phyloP scores from a whole-genome alignment of 2,113 vertebrate species.

The Phainopepla nitens region DNA sequence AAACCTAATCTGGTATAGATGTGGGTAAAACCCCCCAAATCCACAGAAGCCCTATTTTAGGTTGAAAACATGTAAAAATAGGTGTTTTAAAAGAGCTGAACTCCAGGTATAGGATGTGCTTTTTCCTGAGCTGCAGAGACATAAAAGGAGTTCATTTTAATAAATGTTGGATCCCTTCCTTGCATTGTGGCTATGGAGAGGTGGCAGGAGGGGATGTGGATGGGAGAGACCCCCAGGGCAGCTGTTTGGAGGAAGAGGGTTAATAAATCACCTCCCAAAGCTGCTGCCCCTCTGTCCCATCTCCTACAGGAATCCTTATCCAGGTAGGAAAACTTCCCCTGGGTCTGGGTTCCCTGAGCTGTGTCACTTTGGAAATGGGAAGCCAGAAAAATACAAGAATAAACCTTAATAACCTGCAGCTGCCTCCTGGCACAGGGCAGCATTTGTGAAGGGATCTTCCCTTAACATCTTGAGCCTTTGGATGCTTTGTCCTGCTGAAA shows the following conservation, averaged over 20 bases:
- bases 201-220: neutral
- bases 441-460: neutral
- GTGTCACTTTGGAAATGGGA: neutral
- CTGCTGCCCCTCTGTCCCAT: neutral
- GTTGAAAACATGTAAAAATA: neutral
- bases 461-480: neutral
- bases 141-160: neutral
- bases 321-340: neutral
- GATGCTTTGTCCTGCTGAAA: neutral
- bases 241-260: neutral
- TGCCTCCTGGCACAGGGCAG: neutral
- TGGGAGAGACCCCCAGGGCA: neutral
- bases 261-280: neutral
- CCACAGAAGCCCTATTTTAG: neutral
- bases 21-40: neutral
- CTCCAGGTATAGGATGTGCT: neutral
- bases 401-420: neutral
- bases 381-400: neutral
- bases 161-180: neutral
- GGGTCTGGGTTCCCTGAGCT: neutral
- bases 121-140: neutral
- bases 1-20: neutral
- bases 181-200: fast-evolving
- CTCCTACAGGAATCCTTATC: neutral
- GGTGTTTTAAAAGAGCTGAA: neutral